Percentiles rank a stretch among this genome's conserved stretches.
Evolutionary conservation across 2,888 invertebrate genomes (phyloP).

Genomic region (Hypselothyrea guttata): DNA sequence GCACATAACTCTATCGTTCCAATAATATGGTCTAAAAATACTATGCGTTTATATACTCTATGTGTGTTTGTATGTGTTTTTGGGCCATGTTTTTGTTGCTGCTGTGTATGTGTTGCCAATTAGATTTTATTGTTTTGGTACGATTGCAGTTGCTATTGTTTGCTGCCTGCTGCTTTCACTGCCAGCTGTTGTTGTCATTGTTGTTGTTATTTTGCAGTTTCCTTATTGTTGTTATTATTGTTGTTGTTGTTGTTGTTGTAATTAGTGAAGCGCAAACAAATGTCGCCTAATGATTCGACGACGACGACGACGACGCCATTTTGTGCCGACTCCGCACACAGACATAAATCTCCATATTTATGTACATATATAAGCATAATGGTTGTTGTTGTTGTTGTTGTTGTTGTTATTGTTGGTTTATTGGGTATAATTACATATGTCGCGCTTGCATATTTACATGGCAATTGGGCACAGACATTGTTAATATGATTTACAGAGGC

Average conservation of each 20-base stretch:
- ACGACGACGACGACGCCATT: constrained; percentile 57
- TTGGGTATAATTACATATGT: constrained; percentile 71
- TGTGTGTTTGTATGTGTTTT: constrained; percentile 12
- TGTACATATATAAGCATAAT: constrained; percentile 21
- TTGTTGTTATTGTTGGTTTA: constrained; percentile 51
- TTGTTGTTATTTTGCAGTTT: constrained; percentile 38
- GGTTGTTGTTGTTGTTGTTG: constrained; percentile 43
- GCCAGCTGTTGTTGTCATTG: constrained; percentile 18
- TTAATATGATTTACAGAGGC: constrained; percentile 52
- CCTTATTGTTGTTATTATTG: constrained; percentile 43
- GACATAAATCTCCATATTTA: constrained; percentile 14
- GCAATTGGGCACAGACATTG: constrained; percentile 59
- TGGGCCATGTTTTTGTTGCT: constrained; percentile 19
- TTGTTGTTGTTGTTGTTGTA: constrained; percentile 64
- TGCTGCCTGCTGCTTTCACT: constrained; percentile 38
- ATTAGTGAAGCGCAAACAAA: constrained; percentile 79
- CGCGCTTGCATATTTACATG: constrained; percentile 65
- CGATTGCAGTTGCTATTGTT: constrained; percentile 64
- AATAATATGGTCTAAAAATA: no score
- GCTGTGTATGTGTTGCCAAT: constrained; percentile 70
- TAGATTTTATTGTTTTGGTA: constrained; percentile 79
- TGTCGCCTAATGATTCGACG: constrained; percentile 73
- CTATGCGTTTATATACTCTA: constrained; percentile 39
- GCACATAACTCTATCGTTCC: no score
- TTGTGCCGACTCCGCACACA: constrained; percentile 50